A percentile compares a stretch with the other conserved stretches of the same genome.
Conservation (phyloP, 1,140 invertebrate genomes). For the Drosophila rufa region DNA sequence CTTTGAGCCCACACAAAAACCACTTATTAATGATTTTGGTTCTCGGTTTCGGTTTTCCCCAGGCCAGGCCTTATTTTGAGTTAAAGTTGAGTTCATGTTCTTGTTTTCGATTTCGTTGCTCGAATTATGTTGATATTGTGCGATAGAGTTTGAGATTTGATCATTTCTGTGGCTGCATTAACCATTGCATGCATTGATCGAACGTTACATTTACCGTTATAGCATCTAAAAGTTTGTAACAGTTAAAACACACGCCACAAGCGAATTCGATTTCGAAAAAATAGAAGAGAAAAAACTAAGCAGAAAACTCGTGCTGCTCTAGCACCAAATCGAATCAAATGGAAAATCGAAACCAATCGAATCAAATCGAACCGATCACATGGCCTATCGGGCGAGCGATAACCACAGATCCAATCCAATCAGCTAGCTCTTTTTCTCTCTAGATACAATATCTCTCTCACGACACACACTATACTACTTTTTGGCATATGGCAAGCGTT, state of each 20-base stretch:
- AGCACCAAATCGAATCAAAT: constrained; percentile 15
- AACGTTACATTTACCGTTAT: constrained; percentile 55
- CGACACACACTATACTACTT: constrained; percentile 18
- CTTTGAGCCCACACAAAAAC: constrained; percentile 33
- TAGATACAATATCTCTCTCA: constrained; percentile 23
- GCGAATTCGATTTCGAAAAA: constrained; percentile 24
- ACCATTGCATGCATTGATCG: constrained; percentile 71
- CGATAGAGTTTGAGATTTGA: constrained; percentile 47
- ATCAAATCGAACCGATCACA: constrained; percentile 18
- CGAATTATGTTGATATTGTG: constrained; percentile 47
- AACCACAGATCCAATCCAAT: constrained; percentile 12
- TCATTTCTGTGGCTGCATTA: constrained; percentile 67
- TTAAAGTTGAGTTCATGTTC: constrained; percentile 16
- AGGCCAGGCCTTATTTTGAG: neutral
- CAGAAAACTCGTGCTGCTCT: constrained; percentile 1
- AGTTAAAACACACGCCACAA: constrained; percentile 42
- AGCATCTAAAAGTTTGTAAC: constrained; percentile 35
- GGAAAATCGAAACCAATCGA: constrained; percentile 21
- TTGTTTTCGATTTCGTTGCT: constrained; percentile 12
- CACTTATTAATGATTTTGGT: constrained; percentile 16
- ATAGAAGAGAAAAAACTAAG: neutral
- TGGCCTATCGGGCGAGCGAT: constrained; percentile 37
- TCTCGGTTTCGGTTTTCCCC: constrained; percentile 9
- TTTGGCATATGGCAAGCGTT: constrained; percentile 46
- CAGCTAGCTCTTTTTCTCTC: constrained; percentile 20